Base-by-base conservation (phyloP, 2,113 vertebrate genomes). In the Piliocolobus tephrosceles region DNA sequence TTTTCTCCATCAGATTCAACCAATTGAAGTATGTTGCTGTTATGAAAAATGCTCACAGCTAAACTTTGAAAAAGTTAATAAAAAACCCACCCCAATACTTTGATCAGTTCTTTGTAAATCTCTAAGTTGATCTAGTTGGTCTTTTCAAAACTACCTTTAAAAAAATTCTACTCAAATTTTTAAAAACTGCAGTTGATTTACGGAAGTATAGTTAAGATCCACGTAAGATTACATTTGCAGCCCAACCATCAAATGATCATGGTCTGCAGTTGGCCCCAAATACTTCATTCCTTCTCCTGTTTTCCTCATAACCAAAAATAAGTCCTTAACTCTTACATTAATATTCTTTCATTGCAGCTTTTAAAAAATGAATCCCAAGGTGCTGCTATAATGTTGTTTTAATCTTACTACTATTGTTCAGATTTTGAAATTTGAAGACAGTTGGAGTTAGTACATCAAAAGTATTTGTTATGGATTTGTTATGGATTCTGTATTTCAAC, bases 211-310 rank as follows among this genome's bases (percentile, higher is more conserved):
- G 1, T 58, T n/a, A 78, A 89, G 47, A 55, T 83, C 25, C 23
- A 52, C 87, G 82, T 93, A 81, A 75, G 90, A 94, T 75, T 57
- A 38, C 11, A 10, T 91, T 57, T 92, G 68, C 30, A 95, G 64
- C 50, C 76, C 20, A 20, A 14, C 47, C 35, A 52, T 73, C n/a
- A 38, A 75, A 20, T 50, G 80, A 47, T 64, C 8, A 14, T 47
- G 45, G 1, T n/a, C 55, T 86, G 8, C 16, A 23, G 3, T 52
- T 85, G 40, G 66, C 68, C 57, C 35, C 18, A 35, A 11, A 40
- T 16, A 73, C 2, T 61, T 83, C 22, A 43, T 88, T 91, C 38
- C 64, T 94, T 66, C 32, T 45, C 13, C 8, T 25, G 30, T 92
- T 89, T 95, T 91, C 50, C 88, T 27, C 84, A 30, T 75, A 90